Evolutionary conservation across 2,888 invertebrate genomes (phyloP).

Genomic region (Drepana falcataria): DNA sequence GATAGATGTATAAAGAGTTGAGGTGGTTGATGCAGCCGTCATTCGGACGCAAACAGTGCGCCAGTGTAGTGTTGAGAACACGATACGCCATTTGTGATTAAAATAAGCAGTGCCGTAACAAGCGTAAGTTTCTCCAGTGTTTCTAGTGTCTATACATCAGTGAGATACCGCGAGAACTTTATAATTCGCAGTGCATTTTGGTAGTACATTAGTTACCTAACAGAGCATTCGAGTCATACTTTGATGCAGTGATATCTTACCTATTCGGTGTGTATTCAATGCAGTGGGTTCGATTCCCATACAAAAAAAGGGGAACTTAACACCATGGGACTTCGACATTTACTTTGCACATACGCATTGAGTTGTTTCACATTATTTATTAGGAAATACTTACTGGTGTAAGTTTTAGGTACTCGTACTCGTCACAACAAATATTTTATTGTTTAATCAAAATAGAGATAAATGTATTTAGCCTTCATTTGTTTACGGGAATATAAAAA

Average conservation of each 20-base stretch:
- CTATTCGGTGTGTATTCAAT: not conserved
- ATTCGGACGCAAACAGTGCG: slow-evolving; percentile 72
- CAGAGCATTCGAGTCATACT: not conserved
- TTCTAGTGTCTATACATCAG: slow-evolving; percentile 1
- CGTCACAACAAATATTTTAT: no score
- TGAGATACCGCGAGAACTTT: not conserved
- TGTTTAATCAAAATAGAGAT: no score
- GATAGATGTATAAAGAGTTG: slow-evolving; percentile 74
- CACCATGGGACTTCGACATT: not conserved
- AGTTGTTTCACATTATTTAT: no score
- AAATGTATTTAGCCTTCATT: no score
- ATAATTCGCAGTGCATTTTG: not conserved
- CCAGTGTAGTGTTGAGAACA: slow-evolving; percentile 61
- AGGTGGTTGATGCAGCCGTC: slow-evolving; percentile 61
- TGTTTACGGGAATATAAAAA: no score
- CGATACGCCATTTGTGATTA: slow-evolving; percentile 37
- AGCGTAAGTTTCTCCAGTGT: slow-evolving; percentile 53
- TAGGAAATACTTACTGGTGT: no score
- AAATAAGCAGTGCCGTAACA: slow-evolving; percentile 46
- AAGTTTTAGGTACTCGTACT: no score
- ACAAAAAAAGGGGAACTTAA: not conserved
- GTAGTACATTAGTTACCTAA: not conserved
- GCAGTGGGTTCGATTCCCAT: not conserved
- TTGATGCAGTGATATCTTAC: not conserved
- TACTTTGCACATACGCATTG: no score